Evolutionary conservation across 2,888 invertebrate species (phyloP).

Genomic region (Ephialtes manifestator): DNA sequence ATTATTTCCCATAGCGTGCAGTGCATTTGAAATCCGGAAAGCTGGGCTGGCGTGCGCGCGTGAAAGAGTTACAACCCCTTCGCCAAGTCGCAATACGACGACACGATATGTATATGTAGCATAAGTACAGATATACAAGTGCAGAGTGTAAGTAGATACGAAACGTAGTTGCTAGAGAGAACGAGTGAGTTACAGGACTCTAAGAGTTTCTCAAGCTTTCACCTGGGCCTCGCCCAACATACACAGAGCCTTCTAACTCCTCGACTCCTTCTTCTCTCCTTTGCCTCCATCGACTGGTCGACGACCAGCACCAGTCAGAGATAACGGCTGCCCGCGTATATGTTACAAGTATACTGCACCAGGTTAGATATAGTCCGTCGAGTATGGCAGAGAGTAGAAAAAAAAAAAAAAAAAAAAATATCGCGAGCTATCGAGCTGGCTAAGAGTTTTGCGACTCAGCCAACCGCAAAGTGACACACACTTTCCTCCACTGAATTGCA

Average conservation of each 20-base stretch:
- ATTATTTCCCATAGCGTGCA: constrained; percentile 65
- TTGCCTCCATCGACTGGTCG: constrained; percentile 37
- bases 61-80: constrained; percentile 68
- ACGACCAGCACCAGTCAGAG: constrained; percentile 55
- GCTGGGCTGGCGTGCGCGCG: constrained; percentile 42
- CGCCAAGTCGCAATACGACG: constrained; percentile 30
- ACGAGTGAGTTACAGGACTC: constrained; percentile 68
- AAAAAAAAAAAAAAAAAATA: constrained; percentile 71
- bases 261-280: constrained; percentile 51
- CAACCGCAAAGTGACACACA: constrained; percentile 81
- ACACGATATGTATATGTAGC: constrained; percentile 1
- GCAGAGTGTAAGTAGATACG: constrained; percentile 52
- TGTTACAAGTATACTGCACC: constrained; percentile 44
- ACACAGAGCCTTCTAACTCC: constrained; percentile 64
- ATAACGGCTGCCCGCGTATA: constrained; percentile 69
- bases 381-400: constrained; percentile 74
- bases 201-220: constrained; percentile 82
- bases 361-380: constrained; percentile 44
- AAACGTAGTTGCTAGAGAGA: constrained; percentile 39
- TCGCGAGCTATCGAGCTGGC: constrained; percentile 73
- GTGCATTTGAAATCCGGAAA: constrained; percentile 67
- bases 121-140: constrained; percentile 34
- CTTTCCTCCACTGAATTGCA: constrained; percentile 29
- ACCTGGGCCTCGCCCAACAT: constrained; percentile 78
- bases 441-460: constrained; percentile 75